A percentile compares a stretch with the other conserved stretches of the same genome.
Conservation (phyloP, 2,888 invertebrate species). For the Xestia sexstrigata region DNA sequence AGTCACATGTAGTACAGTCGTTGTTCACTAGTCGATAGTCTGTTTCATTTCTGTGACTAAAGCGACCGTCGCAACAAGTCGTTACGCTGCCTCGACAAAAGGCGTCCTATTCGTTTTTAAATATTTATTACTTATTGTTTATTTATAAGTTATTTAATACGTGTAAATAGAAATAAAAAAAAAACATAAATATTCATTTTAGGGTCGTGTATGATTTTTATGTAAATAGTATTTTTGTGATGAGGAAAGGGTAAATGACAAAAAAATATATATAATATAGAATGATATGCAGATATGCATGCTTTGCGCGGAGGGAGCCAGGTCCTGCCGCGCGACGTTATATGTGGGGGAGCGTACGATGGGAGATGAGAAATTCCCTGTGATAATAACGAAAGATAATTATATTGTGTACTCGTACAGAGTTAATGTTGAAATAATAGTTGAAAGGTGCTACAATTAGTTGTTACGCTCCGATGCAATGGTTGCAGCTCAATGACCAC, state of each 20-base stretch:
- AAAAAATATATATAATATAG: conserved; percentile 79
- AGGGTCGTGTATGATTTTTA: conserved; percentile 82
- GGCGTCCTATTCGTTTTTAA: conserved; percentile 84
- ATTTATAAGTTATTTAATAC: conserved; percentile 88
- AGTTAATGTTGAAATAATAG: conserved; percentile 58
- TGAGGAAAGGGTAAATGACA: conserved; percentile 87
- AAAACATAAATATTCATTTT: conserved; percentile 83
- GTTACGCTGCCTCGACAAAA: conserved; percentile 63
- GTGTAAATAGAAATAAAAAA: conserved; percentile 86
- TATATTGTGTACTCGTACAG: conserved; percentile 62
- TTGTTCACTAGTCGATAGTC: conserved; percentile 61
- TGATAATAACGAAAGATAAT: conserved; percentile 65
- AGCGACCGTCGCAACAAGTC: conserved; percentile 65
- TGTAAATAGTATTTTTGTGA: conserved; percentile 88
- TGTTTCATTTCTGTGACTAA: conserved; percentile 51
- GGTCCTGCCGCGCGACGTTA: conserved; percentile 58
- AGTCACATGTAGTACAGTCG: conserved; percentile 44
- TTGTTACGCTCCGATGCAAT: conserved; percentile 64
- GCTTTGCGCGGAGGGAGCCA: conserved; percentile 66
- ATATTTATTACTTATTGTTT: conserved; percentile 86
- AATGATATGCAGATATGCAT: conserved; percentile 65
- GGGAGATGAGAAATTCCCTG: conserved; percentile 61
- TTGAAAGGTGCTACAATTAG: conserved; percentile 66
- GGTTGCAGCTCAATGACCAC: conserved; percentile 65
- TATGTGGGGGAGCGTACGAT: conserved; percentile 62